Percentiles rank a stretch among this genome's conserved stretches.
phyloP scores from a whole-genome alignment of 64 coral and sea anemone species.

The Orbicella faveolata region DNA sequence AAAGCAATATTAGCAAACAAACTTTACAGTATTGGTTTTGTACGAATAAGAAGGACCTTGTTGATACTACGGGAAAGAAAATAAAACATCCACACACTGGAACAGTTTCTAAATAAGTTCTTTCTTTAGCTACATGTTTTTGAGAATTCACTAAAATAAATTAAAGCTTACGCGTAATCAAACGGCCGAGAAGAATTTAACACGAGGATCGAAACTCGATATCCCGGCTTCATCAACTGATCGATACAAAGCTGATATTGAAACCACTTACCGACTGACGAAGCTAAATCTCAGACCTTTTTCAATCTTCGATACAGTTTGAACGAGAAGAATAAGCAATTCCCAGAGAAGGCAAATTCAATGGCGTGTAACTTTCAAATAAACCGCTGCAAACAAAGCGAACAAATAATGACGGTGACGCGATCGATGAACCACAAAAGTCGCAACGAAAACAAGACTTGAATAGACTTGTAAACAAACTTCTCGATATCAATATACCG shows the following conservation, averaged over 20 bases:
- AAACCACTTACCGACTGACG: conserved; percentile 6
- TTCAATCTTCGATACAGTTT: neutral
- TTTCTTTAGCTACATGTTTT: no score
- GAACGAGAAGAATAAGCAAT: neutral
- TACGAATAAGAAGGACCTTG: no score
- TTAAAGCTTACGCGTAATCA: neutral
- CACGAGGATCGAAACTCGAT: conserved; percentile 5
- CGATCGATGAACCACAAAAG: neutral
- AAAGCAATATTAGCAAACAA: no score
- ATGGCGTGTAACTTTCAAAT: conserved; percentile 26
- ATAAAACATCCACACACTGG: neutral
- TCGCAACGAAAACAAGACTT: neutral
- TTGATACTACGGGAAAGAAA: neutral
- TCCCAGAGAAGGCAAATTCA: conserved; percentile 13
- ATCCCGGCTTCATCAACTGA: neutral
- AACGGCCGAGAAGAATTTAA: neutral
- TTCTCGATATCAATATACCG: conserved; percentile 23
- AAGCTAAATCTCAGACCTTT: neutral
- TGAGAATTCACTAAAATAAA: no score
- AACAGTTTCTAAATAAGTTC: neutral
- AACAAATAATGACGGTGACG: neutral
- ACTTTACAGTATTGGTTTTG: no score
- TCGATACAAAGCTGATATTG: neutral
- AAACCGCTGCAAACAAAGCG: conserved; percentile 41
- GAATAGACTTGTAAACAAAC: conserved; percentile 26